Evolutionary conservation across 1,140 invertebrate species (phyloP).

Genomic region (Pemphigus obesinymphae): DNA sequence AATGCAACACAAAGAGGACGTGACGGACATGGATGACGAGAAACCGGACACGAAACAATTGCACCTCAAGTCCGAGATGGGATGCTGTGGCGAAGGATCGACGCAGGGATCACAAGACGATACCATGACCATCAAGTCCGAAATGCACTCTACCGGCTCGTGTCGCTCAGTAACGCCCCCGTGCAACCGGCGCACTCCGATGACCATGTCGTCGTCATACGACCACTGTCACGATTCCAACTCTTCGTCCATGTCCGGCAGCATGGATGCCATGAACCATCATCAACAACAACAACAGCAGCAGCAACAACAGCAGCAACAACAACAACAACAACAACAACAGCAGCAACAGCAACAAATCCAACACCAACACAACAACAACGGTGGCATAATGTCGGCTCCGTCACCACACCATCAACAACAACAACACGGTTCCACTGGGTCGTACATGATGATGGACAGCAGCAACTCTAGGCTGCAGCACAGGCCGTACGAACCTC

Average conservation of each 20-base stretch:
- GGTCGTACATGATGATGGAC: slow-evolving; percentile 49
- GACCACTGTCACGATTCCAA: slow-evolving; percentile 61
- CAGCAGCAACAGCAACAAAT: slow-evolving; percentile 52
- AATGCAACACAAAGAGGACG: slow-evolving; percentile 47
- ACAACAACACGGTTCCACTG: slow-evolving; percentile 51
- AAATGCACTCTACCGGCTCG: slow-evolving; percentile 32
- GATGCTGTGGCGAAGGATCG: neutral
- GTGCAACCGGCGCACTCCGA: slow-evolving; percentile 44
- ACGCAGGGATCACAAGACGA: neutral
- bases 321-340: slow-evolving; percentile 48
- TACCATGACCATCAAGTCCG: slow-evolving; percentile 25
- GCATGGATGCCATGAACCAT: slow-evolving; percentile 62
- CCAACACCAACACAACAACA: slow-evolving; percentile 47
- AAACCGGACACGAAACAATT: slow-evolving; percentile 43
- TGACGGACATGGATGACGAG: slow-evolving; percentile 31
- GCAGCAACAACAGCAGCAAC: slow-evolving; percentile 45
- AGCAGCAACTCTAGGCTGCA: slow-evolving; percentile 53
- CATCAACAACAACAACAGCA: slow-evolving; percentile 52
- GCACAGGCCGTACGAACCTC: slow-evolving; percentile 47
- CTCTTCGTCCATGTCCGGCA: slow-evolving; percentile 63
- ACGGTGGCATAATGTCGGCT: slow-evolving; percentile 51
- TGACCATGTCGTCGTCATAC: slow-evolving; percentile 55
- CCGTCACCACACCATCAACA: slow-evolving; percentile 49
- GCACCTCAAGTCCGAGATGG: slow-evolving; percentile 43
- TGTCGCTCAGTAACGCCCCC: slow-evolving; percentile 19